Conservation (phyloP, 1,140 invertebrate species). For the Octopus sinensis region DNA sequence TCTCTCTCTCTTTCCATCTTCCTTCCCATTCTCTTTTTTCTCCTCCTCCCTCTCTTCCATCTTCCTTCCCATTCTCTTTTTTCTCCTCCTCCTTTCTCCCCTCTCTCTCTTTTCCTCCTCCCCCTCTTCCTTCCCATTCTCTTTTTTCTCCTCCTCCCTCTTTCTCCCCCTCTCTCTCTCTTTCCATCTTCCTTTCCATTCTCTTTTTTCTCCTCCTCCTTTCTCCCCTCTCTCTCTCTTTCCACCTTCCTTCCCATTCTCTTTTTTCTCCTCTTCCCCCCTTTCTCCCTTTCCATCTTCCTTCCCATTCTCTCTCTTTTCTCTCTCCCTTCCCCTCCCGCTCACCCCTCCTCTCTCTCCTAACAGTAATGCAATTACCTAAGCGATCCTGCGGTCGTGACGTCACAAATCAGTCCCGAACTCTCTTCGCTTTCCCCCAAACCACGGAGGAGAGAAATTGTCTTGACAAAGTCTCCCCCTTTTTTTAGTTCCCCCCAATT, state of each 20-base stretch:
- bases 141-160: neutral
- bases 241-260: neutral
- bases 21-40: neutral
- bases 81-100: conserved; percentile 10
- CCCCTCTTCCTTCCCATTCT: neutral
- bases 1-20: neutral
- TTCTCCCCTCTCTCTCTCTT: conserved; percentile 12
- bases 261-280: neutral
- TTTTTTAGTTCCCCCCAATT: too few relatives aligned
- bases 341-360: neutral
- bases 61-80: conserved; percentile 14
- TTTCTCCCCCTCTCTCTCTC: conserved; percentile 16
- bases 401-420: too few relatives aligned
- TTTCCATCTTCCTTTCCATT: conserved; percentile 6
- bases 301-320: neutral
- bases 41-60: conserved; percentile 18
- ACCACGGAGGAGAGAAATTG: too few relatives aligned
- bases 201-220: conserved; percentile 17
- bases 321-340: neutral
- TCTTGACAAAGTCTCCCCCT: too few relatives aligned
- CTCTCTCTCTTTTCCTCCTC: neutral
- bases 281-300: neutral
- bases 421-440: too few relatives aligned
- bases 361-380: too few relatives aligned
- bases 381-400: too few relatives aligned